Evolutionary conservation across 2,888 invertebrate genomes (phyloP).

Genomic region (Eupithecia subfuscata): DNA sequence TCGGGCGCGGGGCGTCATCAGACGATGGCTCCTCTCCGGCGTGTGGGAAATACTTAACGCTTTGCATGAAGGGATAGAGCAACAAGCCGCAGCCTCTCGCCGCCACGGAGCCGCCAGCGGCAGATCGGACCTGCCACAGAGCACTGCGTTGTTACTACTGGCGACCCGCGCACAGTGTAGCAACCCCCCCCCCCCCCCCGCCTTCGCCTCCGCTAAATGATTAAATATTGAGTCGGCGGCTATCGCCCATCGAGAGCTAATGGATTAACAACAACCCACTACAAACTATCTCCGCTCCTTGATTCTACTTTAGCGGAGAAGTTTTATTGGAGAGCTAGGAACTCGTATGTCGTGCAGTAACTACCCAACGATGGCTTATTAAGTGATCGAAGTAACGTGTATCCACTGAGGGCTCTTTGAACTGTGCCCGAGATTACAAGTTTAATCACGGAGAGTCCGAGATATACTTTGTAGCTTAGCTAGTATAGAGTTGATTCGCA

Average conservation of each 20-base stretch:
- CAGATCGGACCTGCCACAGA: neutral
- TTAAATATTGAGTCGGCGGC: too few relatives aligned
- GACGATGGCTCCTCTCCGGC: neutral
- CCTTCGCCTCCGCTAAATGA: too few relatives aligned
- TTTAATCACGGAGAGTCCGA: too few relatives aligned
- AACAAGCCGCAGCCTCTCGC: conserved; percentile 23
- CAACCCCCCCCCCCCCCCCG: too few relatives aligned
- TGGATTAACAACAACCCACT: conserved; percentile 17
- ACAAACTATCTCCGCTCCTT: conserved; percentile 2
- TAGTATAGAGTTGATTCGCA: too few relatives aligned
- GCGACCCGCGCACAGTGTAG: neutral
- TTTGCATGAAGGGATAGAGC: conserved; percentile 15
- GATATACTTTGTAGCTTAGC: too few relatives aligned
- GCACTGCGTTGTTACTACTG: neutral
- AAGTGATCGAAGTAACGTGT: too few relatives aligned
- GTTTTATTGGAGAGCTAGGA: too few relatives aligned
- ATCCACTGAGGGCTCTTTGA: too few relatives aligned
- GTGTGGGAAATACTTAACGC: conserved; percentile 18
- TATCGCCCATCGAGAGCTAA: conserved; percentile 8
- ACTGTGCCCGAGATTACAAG: too few relatives aligned
- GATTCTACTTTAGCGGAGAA: neutral
- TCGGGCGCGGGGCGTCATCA: neutral
- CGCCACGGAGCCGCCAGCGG: neutral
- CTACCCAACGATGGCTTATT: too few relatives aligned
- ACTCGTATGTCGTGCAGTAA: too few relatives aligned